phyloP scores from a whole-genome alignment of 2,797 vertebrate genomes.

The Alectoris magna region DNA sequence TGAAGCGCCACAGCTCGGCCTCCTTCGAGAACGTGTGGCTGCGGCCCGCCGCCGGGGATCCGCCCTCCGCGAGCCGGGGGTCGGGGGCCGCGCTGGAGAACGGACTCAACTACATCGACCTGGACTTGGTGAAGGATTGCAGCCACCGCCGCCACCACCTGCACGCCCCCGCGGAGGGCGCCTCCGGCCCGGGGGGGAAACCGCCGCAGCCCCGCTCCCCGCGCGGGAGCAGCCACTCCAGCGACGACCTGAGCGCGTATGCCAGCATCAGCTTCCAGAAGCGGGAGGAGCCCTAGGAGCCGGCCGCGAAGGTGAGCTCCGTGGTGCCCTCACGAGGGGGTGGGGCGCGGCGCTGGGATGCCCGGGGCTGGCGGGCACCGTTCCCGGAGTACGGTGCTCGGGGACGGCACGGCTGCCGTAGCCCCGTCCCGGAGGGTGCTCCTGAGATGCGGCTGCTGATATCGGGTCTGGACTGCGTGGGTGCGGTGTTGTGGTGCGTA shows the following conservation, averaged over 20 bases:
- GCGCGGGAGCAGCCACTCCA: conserved; percentile 70
- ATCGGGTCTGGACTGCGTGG: accelerated
- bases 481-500: not conserved
- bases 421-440: not conserved
- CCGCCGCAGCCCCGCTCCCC: conserved; percentile 56
- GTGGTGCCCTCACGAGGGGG: not conserved
- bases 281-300: conserved; percentile 81
- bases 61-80: conserved; percentile 42
- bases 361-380: too few relatives aligned
- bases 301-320: conserved; percentile 81
- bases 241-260: conserved; percentile 85
- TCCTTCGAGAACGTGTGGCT: conserved; percentile 90
- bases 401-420: not conserved
- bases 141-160: conserved; percentile 71
- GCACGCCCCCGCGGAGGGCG: conserved; percentile 53
- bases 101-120: conserved; percentile 89
- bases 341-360: not conserved
- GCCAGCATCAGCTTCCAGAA: conserved; percentile 91
- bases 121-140: conserved; percentile 86
- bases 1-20: conserved; percentile 87
- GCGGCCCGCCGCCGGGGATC: conserved; percentile 74
- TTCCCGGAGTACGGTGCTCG: not conserved
- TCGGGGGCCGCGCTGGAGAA: conserved; percentile 59
- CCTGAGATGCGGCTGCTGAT: not conserved
- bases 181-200: conserved; percentile 38